These are phyloP conservation scores for Neoaliturus tenellus DNA, from an alignment of 2,888 invertebrate species.

Conservation along the genomic window DNA sequence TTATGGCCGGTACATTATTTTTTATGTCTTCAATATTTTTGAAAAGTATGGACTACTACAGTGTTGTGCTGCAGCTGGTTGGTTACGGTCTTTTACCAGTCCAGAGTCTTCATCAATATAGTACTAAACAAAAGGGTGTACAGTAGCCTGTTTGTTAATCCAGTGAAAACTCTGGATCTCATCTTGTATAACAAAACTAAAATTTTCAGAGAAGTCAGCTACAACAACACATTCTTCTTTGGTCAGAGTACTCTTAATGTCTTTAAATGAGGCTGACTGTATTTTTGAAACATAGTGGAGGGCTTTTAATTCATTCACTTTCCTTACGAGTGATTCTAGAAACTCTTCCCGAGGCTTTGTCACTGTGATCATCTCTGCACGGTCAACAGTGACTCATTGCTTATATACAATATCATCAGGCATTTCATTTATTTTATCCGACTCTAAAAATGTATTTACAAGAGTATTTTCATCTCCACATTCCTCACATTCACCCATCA, in stretches of 20 bases:
- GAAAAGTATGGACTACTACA: constrained; percentile 45
- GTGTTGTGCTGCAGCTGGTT: constrained; percentile 47
- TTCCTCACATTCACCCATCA: constrained; percentile 39
- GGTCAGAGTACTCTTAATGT: constrained; percentile 37
- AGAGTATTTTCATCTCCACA: background rate
- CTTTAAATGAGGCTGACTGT: constrained; percentile 37
- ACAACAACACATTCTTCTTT: constrained; percentile 41
- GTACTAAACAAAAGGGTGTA: constrained; percentile 46
- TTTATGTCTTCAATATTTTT: constrained; percentile 50
- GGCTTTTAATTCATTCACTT: constrained; percentile 32
- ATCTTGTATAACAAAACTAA: constrained; percentile 39
- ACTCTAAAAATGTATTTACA: constrained; percentile 29
- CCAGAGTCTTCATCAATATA: constrained; percentile 3
- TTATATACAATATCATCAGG: constrained; percentile 31
- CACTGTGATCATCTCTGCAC: constrained; percentile 36
- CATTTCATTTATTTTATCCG: constrained; percentile 21
- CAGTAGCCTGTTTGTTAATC: constrained; percentile 31
- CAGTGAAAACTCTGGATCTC: constrained; percentile 53
- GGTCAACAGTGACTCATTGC: constrained; percentile 18
- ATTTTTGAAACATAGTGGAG: constrained; percentile 44
- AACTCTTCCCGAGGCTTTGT: constrained; percentile 41
- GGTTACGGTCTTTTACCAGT: constrained; percentile 24
- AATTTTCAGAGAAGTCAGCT: constrained; percentile 46
- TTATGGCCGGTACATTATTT: constrained; percentile 32
- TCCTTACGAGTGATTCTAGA: constrained; percentile 31